Conservation (phyloP, 2,888 invertebrate species). For the Volucella bombylans region DNA sequence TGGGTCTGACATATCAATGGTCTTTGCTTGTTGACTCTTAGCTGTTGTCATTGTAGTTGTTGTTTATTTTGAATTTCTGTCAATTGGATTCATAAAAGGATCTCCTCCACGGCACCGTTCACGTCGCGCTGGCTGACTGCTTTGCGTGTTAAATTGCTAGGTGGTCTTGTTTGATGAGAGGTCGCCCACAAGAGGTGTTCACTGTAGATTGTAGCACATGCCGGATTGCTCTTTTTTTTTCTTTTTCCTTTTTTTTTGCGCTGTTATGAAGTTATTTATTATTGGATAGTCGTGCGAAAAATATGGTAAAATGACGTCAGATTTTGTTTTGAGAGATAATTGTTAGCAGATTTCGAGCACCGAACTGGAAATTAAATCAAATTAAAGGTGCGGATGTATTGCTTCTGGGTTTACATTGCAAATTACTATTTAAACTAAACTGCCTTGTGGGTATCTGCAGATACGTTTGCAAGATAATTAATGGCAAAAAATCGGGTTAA, state of each 20-base stretch:
- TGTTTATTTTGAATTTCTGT: conserved; percentile 37
- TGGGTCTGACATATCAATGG: conserved; percentile 53
- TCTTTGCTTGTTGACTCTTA: conserved; percentile 8
- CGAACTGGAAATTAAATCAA: conserved; percentile 16
- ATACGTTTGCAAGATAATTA: too few species aligned
- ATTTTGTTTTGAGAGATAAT: conserved; percentile 12
- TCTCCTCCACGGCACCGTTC: conserved; percentile 1
- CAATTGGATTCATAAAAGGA: conserved; percentile 28
- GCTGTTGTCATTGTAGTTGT: conserved; percentile 18
- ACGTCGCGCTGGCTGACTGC: conserved; percentile 3
- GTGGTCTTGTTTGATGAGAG: conserved; percentile 20
- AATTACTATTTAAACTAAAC: too few species aligned
- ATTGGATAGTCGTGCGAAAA: conserved; percentile 21
- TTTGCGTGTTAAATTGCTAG: conserved; percentile 20
- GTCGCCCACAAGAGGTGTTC: conserved; percentile 3
- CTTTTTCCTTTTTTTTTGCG: not conserved
- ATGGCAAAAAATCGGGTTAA: too few species aligned
- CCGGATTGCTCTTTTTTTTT: not conserved
- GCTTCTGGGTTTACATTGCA: conserved; percentile 15
- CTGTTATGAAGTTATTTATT: not conserved
- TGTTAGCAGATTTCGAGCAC: conserved; percentile 4
- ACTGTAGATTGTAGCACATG: conserved; percentile 27
- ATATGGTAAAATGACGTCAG: conserved; percentile 41
- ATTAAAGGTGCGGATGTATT: conserved; percentile 11
- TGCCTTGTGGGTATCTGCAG: not conserved